Evolutionary conservation across 2,113 vertebrate genomes (phyloP).

Genomic region (Benitochromis conjunctus): DNA sequence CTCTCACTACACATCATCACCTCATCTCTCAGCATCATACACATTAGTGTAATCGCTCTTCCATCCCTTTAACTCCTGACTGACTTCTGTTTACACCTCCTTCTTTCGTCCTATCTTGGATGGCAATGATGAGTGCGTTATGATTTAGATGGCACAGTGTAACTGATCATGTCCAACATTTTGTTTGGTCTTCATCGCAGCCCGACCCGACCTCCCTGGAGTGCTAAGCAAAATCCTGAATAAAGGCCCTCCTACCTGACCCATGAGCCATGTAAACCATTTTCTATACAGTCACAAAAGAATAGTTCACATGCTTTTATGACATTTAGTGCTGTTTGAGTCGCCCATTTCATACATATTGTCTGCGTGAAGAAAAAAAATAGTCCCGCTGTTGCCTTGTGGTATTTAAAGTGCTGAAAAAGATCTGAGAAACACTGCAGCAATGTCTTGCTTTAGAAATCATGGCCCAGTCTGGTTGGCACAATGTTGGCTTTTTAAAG

Average conservation of each 20-base stretch:
- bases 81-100: slow-evolving; percentile 23
- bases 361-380: background rate
- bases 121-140: background rate
- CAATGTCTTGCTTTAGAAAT: background rate
- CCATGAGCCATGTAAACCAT: background rate
- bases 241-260: background rate
- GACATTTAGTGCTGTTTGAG: background rate
- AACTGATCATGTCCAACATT: background rate
- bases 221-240: background rate
- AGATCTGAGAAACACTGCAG: background rate
- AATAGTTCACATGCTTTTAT: background rate
- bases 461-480: background rate
- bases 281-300: background rate
- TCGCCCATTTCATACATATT: background rate
- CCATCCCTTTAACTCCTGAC: slow-evolving; percentile 11
- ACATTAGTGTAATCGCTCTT: slow-evolving; percentile 25
- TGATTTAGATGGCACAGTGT: background rate
- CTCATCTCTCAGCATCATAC: slow-evolving; percentile 29
- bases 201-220: background rate
- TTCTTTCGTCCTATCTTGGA: background rate
- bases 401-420: background rate
- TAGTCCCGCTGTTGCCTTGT: background rate
- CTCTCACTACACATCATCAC: slow-evolving; percentile 24
- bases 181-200: background rate
- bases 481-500: background rate